Percentiles rank a stretch among this genome's conserved stretches.
Conservation (phyloP, 2,888 invertebrate genomes). For the Liopterus haemorrhoidalis region DNA sequence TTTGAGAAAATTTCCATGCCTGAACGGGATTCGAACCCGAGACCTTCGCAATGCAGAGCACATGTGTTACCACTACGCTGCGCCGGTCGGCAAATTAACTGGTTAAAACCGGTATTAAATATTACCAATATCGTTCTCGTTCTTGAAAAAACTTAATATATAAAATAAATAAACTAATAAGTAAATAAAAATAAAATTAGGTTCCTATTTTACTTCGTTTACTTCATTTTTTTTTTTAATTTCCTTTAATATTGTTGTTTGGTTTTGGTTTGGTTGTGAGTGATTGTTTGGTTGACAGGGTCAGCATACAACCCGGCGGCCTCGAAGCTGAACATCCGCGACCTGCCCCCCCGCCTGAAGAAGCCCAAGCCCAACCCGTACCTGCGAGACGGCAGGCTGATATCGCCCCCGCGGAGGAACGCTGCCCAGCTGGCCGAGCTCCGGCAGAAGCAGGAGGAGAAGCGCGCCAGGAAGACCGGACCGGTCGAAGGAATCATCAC, state of each 20-base stretch:
- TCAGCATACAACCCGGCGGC: constrained; percentile 51
- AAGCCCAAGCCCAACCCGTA: constrained; percentile 39
- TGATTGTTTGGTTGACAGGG: constrained; percentile 32
- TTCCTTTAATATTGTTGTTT: neutral
- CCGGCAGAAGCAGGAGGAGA: constrained; percentile 37
- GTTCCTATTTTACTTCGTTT: neutral
- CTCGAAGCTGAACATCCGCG: constrained; percentile 48
- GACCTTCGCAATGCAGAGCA: too few relatives aligned
- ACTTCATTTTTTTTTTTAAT: too few relatives aligned
- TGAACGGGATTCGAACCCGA: too few relatives aligned
- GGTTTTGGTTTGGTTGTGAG: neutral
- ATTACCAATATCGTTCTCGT: too few relatives aligned
- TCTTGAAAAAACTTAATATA: neutral
- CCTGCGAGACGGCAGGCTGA: constrained; percentile 50
- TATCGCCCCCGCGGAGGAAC: constrained; percentile 53
- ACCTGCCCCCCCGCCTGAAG: constrained; percentile 43
- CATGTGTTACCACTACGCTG: too few relatives aligned
- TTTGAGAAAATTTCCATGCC: too few relatives aligned
- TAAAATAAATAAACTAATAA: neutral
- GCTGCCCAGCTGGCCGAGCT: constrained; percentile 47
- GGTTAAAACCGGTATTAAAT: too few relatives aligned
- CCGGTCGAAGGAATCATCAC: constrained; percentile 47
- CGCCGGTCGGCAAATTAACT: too few relatives aligned
- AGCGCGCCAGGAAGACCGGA: constrained; percentile 40
- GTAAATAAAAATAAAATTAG: neutral